Base-by-base conservation (phyloP, 2,113 vertebrate genomes). In the Trochalopteron elliotii region DNA sequence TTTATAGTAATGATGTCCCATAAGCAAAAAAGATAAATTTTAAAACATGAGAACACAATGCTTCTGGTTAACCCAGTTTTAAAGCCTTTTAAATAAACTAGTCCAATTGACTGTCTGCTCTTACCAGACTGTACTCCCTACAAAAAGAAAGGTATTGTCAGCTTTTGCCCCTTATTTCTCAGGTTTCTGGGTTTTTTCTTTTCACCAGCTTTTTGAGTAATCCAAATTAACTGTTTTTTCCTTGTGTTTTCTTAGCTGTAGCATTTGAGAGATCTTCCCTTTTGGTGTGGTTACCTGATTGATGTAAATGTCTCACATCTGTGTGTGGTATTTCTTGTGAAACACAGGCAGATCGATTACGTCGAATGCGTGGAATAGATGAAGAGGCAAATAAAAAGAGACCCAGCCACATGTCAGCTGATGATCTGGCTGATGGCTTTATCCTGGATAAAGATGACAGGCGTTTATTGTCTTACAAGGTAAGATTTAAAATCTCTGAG, bases 391-490 rank as follows among this genome's bases (percentile, higher is more conserved):
- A 30, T 4, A 39, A 49, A 9, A 97, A 96, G 94, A 98, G 85
- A 72, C 96, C 91, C 10, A 97, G 63, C 39, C 98, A 99, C 13
- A 4, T 97, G 53, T 99, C 99, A 6, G 99, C 99, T 6, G 99
- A 99, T 40, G 99, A 99, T 94, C 97, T 99, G 28, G 98, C 98
- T 8, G 99, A 99, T 4, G 98, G 99, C 69, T 99, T 99, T 86
- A 89, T 99, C 45, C 97, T 99, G 18, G 98, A 99, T 81, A 98
- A 97, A 52, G 98, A 99, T 5, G 99, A 99, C 87, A 97, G 98
- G 35, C 97, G 83, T 83, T 96, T 98, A 24, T 97, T 99, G 42
- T 97, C 98, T 31, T 99, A 99, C 93, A 97, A 98, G 94, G 99
- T 99, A 78, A 83, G 93, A 5, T 27, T 74, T 57, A 30, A 49